Evolutionary conservation across 2,888 invertebrate genomes (phyloP), one percentile per base, ranked within the genome.

Genomic region (Fragum fragum): DNA sequence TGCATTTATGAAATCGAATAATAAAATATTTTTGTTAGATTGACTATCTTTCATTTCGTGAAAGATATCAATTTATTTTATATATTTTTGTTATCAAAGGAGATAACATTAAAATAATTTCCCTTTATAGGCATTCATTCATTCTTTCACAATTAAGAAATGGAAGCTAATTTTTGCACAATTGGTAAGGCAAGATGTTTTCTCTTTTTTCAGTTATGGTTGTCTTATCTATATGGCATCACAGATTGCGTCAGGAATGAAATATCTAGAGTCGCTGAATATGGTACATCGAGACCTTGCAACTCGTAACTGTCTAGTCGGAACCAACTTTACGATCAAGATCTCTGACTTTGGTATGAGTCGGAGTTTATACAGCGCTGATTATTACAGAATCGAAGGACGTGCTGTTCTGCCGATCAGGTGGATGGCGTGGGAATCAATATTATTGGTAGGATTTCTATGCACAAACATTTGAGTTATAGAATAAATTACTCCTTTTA

Each of bases 251-350:
- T 97, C 97, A 5, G 98, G 98, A 18, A 98, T 98, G 97, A 96
- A 97, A 92, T 98, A 98, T 94, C 95, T 98, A 90, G 97, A 98
- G 95, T 96, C 97, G 66, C 95, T 98, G 87, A 97, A 98, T 95
- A 98, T 98, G 94, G 98, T 98, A 66, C 98, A 98, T 94, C 96
- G 98, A 68, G 98, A 98, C 95, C 95, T 98, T 90, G 97, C 98
- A 72, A 97, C 98, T 53, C 95, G 98, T 93, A 98, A 98, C 95
- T 97, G 97, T 93, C 95, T 98, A 81, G 96, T 98, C 79, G 98
- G 98, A 86, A 96, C 97, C 92, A 96, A 96, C 86, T 97, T 97
- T 94, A 96, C 96, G 61, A 94, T 94, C 75, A 94, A 94, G 89
- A 94, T 94, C 78, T 94, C 94, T 7, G 94, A 94, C 87, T 94